Percentiles rank a stretch among this genome's conserved stretches.
Conservation (phyloP, 2,113 vertebrate genomes). For the Carassius gibelio region DNA sequence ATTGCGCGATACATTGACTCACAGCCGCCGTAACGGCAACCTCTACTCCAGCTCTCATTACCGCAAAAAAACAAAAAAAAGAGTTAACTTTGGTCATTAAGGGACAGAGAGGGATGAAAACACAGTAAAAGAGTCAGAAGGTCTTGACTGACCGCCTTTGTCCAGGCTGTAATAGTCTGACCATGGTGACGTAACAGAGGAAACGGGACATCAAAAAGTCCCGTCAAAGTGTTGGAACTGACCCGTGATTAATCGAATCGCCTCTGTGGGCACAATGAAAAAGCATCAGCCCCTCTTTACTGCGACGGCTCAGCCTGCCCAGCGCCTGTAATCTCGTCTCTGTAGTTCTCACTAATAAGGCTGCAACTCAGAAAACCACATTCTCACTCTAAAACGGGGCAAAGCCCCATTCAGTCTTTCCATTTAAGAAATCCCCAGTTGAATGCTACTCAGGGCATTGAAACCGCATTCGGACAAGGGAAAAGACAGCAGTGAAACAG, state of each 20-base stretch:
- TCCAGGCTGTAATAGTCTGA: slow-evolving; percentile 48
- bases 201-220: slow-evolving; percentile 67
- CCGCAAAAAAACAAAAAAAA: slow-evolving; percentile 46
- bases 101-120: slow-evolving; percentile 41
- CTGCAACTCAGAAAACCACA: slow-evolving; percentile 17
- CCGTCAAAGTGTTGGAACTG: slow-evolving; percentile 68
- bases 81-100: slow-evolving; percentile 48
- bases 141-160: slow-evolving; percentile 50
- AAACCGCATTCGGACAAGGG: slow-evolving; percentile 45
- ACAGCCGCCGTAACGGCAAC: slow-evolving; percentile 9
- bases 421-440: slow-evolving; percentile 58
- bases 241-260: slow-evolving; percentile 72
- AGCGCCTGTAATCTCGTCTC: not conserved
- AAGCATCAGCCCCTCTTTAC: slow-evolving; percentile 28
- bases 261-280: slow-evolving; percentile 58
- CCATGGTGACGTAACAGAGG: slow-evolving; percentile 7
- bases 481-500: slow-evolving; percentile 11
- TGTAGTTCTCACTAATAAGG: not conserved
- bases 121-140: slow-evolving; percentile 42
- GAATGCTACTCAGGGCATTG: slow-evolving; percentile 49
- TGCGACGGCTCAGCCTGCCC: not conserved
- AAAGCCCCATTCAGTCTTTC: slow-evolving; percentile 56
- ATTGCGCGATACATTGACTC: slow-evolving; percentile 41
- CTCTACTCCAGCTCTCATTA: slow-evolving; percentile 50
- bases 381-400: not conserved